Base-by-base conservation (phyloP, 1,140 invertebrate species). In the Helicoverpa armigera region DNA sequence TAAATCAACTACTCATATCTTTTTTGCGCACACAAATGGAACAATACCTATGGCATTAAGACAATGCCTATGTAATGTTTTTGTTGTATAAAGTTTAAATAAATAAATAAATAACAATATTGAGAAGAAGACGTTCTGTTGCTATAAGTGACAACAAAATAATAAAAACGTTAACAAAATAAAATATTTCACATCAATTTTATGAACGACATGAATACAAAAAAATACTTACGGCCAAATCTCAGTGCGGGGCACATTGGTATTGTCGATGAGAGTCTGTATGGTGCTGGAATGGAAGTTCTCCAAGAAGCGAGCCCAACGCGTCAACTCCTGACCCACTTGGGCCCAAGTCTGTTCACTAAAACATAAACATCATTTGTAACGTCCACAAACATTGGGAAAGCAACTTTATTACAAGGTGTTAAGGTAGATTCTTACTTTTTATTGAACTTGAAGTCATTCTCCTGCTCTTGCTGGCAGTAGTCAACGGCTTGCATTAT, bases 401-500 rank as follows among this genome's bases (percentile, higher is more conserved):
- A 63, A 63, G 29, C 10, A 31, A 63, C 53, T 79, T 35, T 56
- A 65, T 53, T 72, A 56, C 18, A 73, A 0, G 12, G 9, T 13
- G 2, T 65, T 5, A n/a, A 43, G 16, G 54, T n/a, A 67, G 3
- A 3, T n/a, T 13, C 86, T 87, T 67, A 94, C 93, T 86, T 92
- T 70, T 94, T 94, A 69, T 85, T 91, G 51, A 85, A 84, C 65
- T 92, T 94, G 77, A 88, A 87, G 16, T 94, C 92, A 61, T 91
- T 92, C 69, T 93, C 93, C 69, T 94, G 92, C 70, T 94, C 93
- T 65, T 94, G 93, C 60, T 91, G 90, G 73, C 93, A 94, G 85
- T 94, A 94, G 79, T 94, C 93, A 1, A 92, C 91, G 0, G 92
- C 92, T 72, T 94, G 93, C 88, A 91, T 84, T 58, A 93, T 88